Conservation (phyloP, 2,888 invertebrate genomes). For the Drosophila antonietae region DNA sequence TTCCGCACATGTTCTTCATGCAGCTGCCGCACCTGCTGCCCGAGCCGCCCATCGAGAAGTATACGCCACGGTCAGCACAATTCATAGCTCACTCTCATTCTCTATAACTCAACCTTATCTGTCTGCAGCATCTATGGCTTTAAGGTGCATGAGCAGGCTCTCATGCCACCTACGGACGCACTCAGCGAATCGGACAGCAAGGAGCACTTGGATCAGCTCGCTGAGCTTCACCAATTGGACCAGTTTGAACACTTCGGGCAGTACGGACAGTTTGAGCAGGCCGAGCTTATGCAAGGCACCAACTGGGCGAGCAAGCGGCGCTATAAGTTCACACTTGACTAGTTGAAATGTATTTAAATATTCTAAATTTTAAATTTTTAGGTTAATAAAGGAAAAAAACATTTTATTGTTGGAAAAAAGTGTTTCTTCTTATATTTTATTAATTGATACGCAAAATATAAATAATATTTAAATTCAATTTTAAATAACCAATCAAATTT, state of each 20-base stretch:
- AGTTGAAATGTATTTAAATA: too few relatives aligned
- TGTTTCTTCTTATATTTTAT: too few relatives aligned
- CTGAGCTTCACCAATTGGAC: not conserved
- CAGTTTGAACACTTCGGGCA: too few relatives aligned
- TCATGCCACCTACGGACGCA: not conserved
- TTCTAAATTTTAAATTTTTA: not conserved
- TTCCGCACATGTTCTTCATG: conserved; percentile 67
- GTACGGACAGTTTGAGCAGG: not conserved
- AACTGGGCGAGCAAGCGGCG: not conserved
- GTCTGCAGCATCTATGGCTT: conserved; percentile 50
- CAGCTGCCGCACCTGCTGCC: conserved; percentile 47
- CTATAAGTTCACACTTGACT: not conserved
- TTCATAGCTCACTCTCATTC: not conserved
- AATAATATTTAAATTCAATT: too few relatives aligned
- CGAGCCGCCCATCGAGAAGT: conserved; percentile 32
- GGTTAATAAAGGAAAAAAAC: not conserved
- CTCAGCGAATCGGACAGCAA: not conserved
- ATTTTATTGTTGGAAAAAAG: too few relatives aligned
- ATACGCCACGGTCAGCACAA: conserved; percentile 51
- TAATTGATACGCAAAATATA: too few relatives aligned
- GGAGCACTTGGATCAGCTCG: not conserved
- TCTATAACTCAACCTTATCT: too few relatives aligned
- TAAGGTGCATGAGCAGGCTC: conserved; percentile 40
- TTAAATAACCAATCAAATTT: too few relatives aligned
- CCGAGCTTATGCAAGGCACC: not conserved